phyloP scores from a whole-genome alignment of 1,140 invertebrate species.

The Zaprionus tsacasi region DNA sequence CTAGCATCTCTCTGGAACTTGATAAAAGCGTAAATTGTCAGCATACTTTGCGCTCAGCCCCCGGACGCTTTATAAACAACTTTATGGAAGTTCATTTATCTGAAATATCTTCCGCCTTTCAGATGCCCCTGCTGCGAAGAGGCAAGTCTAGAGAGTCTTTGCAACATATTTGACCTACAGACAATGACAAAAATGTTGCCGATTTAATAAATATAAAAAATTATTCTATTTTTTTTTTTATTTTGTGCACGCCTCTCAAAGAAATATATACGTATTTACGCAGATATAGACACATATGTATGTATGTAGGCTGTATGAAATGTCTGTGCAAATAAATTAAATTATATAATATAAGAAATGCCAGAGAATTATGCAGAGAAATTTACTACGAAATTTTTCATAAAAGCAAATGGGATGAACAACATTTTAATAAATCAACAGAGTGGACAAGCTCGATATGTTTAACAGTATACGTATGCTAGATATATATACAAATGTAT shows the following conservation, averaged over 20 bases:
- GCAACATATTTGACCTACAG: constrained; percentile 51
- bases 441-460: constrained; percentile 11
- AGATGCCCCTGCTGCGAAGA: background rate
- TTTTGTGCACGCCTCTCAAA: constrained; percentile 8
- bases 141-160: background rate
- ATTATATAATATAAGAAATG: constrained; percentile 55
- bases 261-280: constrained; percentile 10
- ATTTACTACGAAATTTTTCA: constrained; percentile 23
- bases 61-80: background rate
- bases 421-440: constrained; percentile 54
- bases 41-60: background rate
- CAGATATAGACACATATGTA: constrained; percentile 11
- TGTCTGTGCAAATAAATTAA: constrained; percentile 49
- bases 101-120: constrained; percentile 5
- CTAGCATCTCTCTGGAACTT: background rate
- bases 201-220: constrained; percentile 29
- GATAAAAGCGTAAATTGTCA: constrained; percentile 1
- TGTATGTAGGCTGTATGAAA: background rate
- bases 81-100: constrained; percentile 16
- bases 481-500: constrained; percentile 21
- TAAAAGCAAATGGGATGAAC: constrained; percentile 25
- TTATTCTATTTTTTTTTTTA: background rate
- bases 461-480: background rate
- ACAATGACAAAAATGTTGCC: constrained; percentile 56
- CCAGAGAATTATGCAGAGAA: constrained; percentile 35